These are phyloP conservation scores for Drosophila lacicola DNA, from an alignment of 2,888 invertebrate genomes.

Conservation along the genomic window DNA sequence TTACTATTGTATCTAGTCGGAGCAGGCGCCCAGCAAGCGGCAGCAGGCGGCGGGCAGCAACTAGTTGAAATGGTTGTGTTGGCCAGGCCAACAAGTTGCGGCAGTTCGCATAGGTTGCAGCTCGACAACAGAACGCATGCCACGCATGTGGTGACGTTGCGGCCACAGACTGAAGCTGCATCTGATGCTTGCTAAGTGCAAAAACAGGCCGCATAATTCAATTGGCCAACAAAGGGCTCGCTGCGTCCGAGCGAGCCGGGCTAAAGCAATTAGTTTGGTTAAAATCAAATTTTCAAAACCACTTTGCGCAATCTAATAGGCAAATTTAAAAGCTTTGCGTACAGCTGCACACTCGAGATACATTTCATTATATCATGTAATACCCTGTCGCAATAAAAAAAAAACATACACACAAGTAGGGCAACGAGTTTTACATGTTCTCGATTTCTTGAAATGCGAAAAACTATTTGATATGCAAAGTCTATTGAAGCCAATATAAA, in stretches of 20 bases:
- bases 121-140: conserved; percentile 15
- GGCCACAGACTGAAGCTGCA: conserved; percentile 9
- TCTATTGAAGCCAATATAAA: too few relatives aligned
- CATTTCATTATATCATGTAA: conserved; percentile 1
- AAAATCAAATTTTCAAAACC: conserved; percentile 25
- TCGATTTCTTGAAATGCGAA: background rate
- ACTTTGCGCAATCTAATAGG: conserved; percentile 46
- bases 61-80: conserved; percentile 36
- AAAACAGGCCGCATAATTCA: conserved; percentile 52
- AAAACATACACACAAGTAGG: too few relatives aligned
- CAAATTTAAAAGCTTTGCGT: conserved; percentile 35
- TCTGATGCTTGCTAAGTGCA: background rate
- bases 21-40: conserved; percentile 82
- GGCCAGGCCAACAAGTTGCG: conserved; percentile 68
- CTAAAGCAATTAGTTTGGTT: conserved; percentile 54
- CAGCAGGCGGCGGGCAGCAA: conserved; percentile 33
- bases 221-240: conserved; percentile 46
- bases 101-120: conserved; percentile 40
- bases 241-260: background rate
- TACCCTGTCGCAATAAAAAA: background rate
- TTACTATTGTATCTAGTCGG: conserved; percentile 85
- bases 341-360: conserved; percentile 36
- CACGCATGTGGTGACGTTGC: conserved; percentile 8
- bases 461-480: too few relatives aligned
- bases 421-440: too few relatives aligned